Conservation (phyloP, 2,888 invertebrate genomes). For the Tetranychus piercei region DNA sequence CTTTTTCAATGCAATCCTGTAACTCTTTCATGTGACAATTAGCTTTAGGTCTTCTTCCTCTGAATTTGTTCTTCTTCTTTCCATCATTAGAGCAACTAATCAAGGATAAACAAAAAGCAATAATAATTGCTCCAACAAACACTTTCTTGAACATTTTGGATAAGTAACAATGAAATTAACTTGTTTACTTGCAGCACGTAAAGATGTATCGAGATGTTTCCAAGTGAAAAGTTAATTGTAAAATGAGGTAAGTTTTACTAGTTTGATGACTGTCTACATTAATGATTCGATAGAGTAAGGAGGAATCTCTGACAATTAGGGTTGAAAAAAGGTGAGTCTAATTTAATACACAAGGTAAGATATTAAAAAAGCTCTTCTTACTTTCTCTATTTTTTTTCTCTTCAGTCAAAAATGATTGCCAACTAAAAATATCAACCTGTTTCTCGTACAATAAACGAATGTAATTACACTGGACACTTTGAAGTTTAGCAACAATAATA, state of each 20-base stretch:
- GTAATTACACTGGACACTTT: not conserved
- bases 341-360: too few relatives aligned
- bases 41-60: not conserved
- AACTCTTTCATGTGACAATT: conserved; percentile 7
- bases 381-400: too few relatives aligned
- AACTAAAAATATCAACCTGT: not conserved
- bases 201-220: too few relatives aligned
- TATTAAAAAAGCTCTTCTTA: too few relatives aligned
- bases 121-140: not conserved
- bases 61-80: not conserved
- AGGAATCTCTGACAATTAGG: too few relatives aligned
- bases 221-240: too few relatives aligned
- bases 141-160: not conserved
- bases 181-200: too few relatives aligned
- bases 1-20: conserved; percentile 31
- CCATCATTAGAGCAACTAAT: not conserved
- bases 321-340: too few relatives aligned
- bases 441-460: not conserved
- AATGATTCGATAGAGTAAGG: too few relatives aligned
- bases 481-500: not conserved
- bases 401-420: not conserved
- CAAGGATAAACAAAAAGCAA: not conserved
- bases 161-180: not conserved
- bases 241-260: too few relatives aligned
- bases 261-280: too few relatives aligned